Base-by-base conservation (phyloP, 2,113 vertebrate species). In the Odontesthes bonariensis region DNA sequence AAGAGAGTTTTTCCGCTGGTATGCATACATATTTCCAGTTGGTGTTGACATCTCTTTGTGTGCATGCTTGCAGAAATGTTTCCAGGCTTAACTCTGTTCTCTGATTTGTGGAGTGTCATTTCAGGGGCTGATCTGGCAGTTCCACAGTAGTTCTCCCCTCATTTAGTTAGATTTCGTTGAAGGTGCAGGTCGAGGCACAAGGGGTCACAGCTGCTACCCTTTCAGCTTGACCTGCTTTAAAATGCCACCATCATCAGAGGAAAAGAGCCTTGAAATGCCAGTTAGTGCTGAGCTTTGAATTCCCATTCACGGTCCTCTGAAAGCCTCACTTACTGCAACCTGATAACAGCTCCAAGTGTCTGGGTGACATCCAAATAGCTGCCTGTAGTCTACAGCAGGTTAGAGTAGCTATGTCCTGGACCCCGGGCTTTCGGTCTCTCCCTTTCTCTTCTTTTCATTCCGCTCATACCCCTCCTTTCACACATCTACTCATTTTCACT, bases 181-280 rank as follows among this genome's bases (percentile, higher is more conserved):
- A 77, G 67, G 35, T 5, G 6, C 54, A n/a, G 63, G 69, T 53
- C 2, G 13, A 69, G 69, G 32, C 35, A 12, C 16, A 6, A 23
- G 51, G 60, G 82, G 77, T 79, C 61, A 63, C 0, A 73, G 64
- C 47, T 61, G 72, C 77, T 77, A 81, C 86, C 75, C 80, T 20
- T 77, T 90, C 91, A 90, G 86, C 90, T 82, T 88, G 78, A 89
- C 89, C 89, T 64, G 84, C 75, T 86, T 88, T 85, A 81, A 88
- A 90, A 86, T 0, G 77, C 66, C 77, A 80, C 71, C 69, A 83
- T 88, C 86, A 88, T 87, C 79, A 73, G 69, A 83, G 71, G 69
- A 33, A 60, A 83, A 79, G 64, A 84, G 81, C 69, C 82, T 70
- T 77, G 62, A 88, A 90, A 88, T 68, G 81, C 70, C 78, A 35